A percentile compares a stretch with the other conserved stretches of the same genome.
Conservation (phyloP, 2,113 vertebrate species). For the Lathamus discolor region DNA sequence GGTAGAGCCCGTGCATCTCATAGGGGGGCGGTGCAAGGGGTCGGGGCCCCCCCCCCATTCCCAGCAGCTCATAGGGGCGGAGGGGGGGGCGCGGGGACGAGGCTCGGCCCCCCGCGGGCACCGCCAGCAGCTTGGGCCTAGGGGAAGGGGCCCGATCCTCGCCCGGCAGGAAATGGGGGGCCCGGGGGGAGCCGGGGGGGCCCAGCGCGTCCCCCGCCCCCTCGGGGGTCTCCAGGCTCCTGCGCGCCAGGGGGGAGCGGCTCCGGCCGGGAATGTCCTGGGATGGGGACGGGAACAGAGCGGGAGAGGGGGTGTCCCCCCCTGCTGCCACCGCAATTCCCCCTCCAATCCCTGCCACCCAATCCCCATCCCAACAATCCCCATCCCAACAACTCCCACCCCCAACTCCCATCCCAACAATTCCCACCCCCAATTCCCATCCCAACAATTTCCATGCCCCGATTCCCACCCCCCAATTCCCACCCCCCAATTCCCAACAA, state of each 20-base stretch:
- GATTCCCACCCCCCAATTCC: too few relatives aligned
- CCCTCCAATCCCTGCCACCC: neutral
- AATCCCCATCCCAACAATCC: too few relatives aligned
- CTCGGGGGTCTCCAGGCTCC: neutral
- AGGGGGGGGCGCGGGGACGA: slow-evolving; percentile 15
- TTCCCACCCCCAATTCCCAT: too few relatives aligned
- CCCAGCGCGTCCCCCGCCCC: neutral
- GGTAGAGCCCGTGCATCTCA: too few relatives aligned
- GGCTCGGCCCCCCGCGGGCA: slow-evolving; percentile 11
- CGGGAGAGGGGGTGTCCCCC: neutral
- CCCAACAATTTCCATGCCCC: too few relatives aligned
- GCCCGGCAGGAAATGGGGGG: slow-evolving; percentile 16
- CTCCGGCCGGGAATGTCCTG: neutral
- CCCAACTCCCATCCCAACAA: too few relatives aligned
- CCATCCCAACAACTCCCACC: too few relatives aligned
- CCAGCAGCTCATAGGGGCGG: too few relatives aligned
- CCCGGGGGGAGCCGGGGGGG: slow-evolving; percentile 54
- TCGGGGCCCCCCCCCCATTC: too few relatives aligned
- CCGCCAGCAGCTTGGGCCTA: slow-evolving; percentile 20
- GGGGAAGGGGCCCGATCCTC: slow-evolving; percentile 54
- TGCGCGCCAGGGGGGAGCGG: neutral
- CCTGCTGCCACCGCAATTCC: too few relatives aligned
- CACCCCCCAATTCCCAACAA: too few relatives aligned
- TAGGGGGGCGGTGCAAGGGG: too few relatives aligned
- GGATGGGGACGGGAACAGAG: neutral